These are phyloP conservation scores for Pseudorasbora parva DNA, from an alignment of 2,113 vertebrate genomes.

Conservation along the genomic window DNA sequence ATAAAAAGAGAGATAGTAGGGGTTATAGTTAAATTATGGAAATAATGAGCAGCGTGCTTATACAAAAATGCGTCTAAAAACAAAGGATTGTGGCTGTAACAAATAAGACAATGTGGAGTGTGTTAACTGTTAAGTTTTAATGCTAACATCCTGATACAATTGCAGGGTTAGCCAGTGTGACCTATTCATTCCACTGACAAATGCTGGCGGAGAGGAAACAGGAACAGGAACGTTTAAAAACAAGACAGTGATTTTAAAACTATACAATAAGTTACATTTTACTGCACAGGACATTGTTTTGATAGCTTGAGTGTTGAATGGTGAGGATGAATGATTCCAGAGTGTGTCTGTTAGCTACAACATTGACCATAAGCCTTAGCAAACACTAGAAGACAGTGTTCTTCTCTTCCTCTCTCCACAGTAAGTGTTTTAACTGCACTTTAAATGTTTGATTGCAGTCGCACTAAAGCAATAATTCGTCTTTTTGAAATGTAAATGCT, in stretches of 20 bases:
- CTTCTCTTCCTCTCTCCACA: constrained; percentile 37
- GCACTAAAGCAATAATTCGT: not conserved
- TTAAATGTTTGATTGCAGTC: not conserved
- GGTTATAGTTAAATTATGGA: constrained; percentile 20
- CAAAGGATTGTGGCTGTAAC: not conserved
- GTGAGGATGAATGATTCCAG: constrained; percentile 52
- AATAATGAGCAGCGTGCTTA: constrained; percentile 8
- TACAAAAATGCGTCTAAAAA: constrained; percentile 20
- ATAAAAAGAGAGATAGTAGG: constrained; percentile 29
- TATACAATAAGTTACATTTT: constrained; percentile 47
- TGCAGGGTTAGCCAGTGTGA: constrained; percentile 28
- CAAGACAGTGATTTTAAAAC: constrained; percentile 45
- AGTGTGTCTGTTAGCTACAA: constrained; percentile 49
- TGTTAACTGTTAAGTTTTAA: constrained; percentile 32
- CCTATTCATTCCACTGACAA: constrained; percentile 45
- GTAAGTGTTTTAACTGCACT: constrained; percentile 4
- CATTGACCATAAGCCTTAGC: constrained; percentile 21
- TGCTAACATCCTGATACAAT: constrained; percentile 34
- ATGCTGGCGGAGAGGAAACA: constrained; percentile 48
- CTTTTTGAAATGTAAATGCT: constrained; percentile 11
- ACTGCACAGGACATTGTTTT: constrained; percentile 45
- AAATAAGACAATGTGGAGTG: not conserved
- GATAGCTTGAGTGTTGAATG: constrained; percentile 46
- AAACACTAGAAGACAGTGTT: constrained; percentile 16
- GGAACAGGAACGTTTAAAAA: constrained; percentile 47